Evolutionary conservation across 2,888 invertebrate genomes (phyloP), one percentile per base, ranked within the genome.

Genomic region (Nemotelus nigrinus): DNA sequence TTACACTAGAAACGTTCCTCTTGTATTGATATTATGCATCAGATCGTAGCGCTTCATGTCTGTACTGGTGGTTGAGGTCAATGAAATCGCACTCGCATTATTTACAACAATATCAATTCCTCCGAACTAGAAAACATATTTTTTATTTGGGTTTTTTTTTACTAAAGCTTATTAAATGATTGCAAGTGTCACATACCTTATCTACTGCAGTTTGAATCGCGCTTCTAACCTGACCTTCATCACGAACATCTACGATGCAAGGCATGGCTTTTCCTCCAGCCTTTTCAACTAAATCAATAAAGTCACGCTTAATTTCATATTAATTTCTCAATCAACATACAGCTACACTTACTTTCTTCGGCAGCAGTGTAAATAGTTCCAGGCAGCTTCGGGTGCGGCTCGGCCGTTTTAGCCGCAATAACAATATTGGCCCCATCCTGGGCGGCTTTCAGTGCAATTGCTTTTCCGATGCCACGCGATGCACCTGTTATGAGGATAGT

Each of bases 31-130:
- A 78, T 90, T 91, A 85, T 98, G 95, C 98, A 99, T 99, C 60
- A 99, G 90, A 88, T 99, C 99, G 85, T 96, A 99, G 86, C 92
- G 91, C 88, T 99, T 99, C 97, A 99, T 98, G 55, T 96, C 93
- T 0, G 97, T 97, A 5, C 92, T 88, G 2, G 90, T 88, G 0
- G 98, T 98, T 70, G 91, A 91, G 0, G 96, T 93, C 75, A 96
- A 88, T 0, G 92, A 92, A 83, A 99, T 99, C 8, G 98, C 98
- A 80, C 97, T 97, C 1, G 99, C 99, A 89, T 99, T 99, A 88
- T 99, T 99, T 39, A 99, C 89, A 43, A 96, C 87, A 81, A 99
- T 94, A 85, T 99, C 99, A 82, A 99, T 97, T 10, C 98, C 97
- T 50, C 98, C 98, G 25, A 25, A 25, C 25, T 25, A 25, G 25